Evolutionary conservation across 2,888 invertebrate species (phyloP), one percentile per base, ranked within the genome.

Genomic region (Lasioglossum calceatum): DNA sequence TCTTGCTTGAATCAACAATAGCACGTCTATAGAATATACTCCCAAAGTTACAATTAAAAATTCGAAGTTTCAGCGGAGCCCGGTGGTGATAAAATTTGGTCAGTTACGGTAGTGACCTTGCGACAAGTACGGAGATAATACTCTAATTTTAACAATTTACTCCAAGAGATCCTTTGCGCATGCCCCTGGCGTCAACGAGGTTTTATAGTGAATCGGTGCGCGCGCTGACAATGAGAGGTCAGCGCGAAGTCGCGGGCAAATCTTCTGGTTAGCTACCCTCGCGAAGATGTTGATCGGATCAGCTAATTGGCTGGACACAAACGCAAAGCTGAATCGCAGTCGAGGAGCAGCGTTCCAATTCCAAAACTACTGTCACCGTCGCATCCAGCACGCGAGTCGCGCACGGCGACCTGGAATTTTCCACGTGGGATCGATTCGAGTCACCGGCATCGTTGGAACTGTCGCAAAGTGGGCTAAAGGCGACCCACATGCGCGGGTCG

Each of bases 401-500:
- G 82, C 79, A 78, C 81, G 79, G 39, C 88, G 88, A 88, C 88
- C 88, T 89, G 87, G 87, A 89, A 91, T 90, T 87, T 91, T 90
- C 82, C 87, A 89, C 91, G 91, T 91, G 90, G 91, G 91, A 84
- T 90, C 86, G 83, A 82, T 84, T 77, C 82, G 81, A 84, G 74
- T 64, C 79, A 67, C 82, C 64, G 75, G 76, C 58, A 85, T 87
- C 89, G 89, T 76, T 81, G 81, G 71, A 82, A 88, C 79, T 82
- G 79, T 83, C 84, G 89, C 86, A 73, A 92, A 92, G 92, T 92
- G 92, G 92, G 93, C 92, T 92, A 92, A 91, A 89, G 89, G 87
- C 90, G 93, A 93, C 93, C 93, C 91, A 93, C 93, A 92, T 93
- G 89, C 84, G 78, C 88, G 88, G 87, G 85, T 88, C 36, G 32